Evolutionary conservation across 2,797 vertebrate genomes (phyloP).

Genomic region (Falco berigora): DNA sequence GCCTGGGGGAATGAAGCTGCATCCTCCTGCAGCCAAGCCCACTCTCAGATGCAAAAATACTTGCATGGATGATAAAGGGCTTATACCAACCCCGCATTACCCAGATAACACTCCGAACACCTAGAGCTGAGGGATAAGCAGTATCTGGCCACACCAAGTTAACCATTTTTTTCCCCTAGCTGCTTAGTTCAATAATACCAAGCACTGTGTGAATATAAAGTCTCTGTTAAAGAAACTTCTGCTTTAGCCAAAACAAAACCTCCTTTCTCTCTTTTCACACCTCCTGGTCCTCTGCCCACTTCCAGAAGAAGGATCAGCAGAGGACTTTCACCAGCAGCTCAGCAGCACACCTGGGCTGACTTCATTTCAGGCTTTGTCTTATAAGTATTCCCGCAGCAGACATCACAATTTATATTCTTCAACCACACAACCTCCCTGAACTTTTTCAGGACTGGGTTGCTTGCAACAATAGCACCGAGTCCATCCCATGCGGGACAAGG

Average conservation of each 20-base stretch:
- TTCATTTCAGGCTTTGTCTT: background rate
- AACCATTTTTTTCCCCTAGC: background rate
- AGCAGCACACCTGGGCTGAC: background rate
- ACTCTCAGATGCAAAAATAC: background rate
- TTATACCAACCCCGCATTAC: background rate
- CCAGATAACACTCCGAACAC: background rate
- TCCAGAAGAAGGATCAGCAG: background rate
- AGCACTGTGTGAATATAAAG: background rate
- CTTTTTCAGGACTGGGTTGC: background rate
- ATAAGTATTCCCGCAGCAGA: background rate
- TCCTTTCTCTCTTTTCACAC: background rate
- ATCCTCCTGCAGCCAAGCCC: slow-evolving; percentile 20
- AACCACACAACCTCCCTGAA: background rate
- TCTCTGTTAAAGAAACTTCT: background rate
- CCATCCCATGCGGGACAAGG: rapidly evolving
- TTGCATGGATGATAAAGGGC: background rate
- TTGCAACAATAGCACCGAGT: background rate
- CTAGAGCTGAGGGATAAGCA: background rate
- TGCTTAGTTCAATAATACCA: background rate
- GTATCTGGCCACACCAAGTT: background rate
- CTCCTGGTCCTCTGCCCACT: background rate
- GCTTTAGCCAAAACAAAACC: background rate
- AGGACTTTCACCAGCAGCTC: background rate
- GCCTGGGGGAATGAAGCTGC: background rate
- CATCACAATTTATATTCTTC: background rate